A percentile compares a stretch with the other conserved stretches of the same genome.
phyloP scores from a whole-genome alignment of 2,888 invertebrate genomes.

The Ganaspis brasiliensis region DNA sequence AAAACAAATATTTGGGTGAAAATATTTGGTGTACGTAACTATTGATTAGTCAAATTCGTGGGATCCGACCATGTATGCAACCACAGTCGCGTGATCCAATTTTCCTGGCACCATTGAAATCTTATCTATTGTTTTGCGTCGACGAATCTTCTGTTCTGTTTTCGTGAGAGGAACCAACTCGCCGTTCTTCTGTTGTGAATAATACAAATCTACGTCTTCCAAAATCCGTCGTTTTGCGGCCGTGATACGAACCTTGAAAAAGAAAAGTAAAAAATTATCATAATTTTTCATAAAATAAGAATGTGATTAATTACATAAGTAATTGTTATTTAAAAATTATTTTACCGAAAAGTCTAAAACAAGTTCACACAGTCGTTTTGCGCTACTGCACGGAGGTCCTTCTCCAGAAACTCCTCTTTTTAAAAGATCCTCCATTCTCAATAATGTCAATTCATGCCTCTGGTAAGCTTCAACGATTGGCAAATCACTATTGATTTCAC shows the following conservation, averaged over 20 bases:
- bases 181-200: conserved; percentile 83
- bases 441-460: conserved; percentile 87
- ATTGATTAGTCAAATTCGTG: conserved; percentile 51
- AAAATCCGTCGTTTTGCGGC: conserved; percentile 91
- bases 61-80: conserved; percentile 88
- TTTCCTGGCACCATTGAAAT: conserved; percentile 92
- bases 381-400: conserved; percentile 84
- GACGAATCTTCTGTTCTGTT: conserved; percentile 85
- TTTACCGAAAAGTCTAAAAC: conserved; percentile 89
- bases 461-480: conserved; percentile 89
- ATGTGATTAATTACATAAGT: no score
- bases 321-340: conserved; percentile 46
- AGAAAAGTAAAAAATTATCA: no score
- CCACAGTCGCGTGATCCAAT: conserved; percentile 93
- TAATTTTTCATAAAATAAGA: no score
- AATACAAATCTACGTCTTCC: conserved; percentile 91
- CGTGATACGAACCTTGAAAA: conserved; percentile 83
- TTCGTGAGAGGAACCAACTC: conserved; percentile 83
- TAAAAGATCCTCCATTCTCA: conserved; percentile 89
- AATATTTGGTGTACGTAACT: conserved; percentile 40
- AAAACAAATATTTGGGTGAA: conserved; percentile 21
- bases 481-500: conserved; percentile 79
- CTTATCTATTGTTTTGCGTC: conserved; percentile 88
- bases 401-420: conserved; percentile 86
- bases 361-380: conserved; percentile 86